Percentiles rank a stretch among this genome's conserved stretches.
These are phyloP conservation scores for Elmis aenea DNA, from an alignment of 2,888 invertebrate genomes.

Conservation along the genomic window DNA sequence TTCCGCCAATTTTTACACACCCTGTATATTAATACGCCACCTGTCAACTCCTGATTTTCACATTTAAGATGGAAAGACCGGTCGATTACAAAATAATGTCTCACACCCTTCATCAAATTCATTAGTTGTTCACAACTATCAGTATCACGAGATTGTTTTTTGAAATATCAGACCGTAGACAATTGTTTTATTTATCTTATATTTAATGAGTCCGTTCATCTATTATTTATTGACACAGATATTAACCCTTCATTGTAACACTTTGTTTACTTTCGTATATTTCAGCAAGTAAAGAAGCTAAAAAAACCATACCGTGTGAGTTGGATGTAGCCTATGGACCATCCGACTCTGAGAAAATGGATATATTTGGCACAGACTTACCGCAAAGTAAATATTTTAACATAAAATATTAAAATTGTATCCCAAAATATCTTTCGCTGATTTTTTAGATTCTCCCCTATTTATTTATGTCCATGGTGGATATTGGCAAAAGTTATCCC, in stretches of 20 bases:
- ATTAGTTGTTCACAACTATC: no score
- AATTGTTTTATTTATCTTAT: no score
- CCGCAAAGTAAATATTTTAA: slow-evolving; percentile 50
- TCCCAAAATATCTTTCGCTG: background rate
- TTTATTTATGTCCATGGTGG: slow-evolving; percentile 84
- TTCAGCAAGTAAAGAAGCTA: slow-evolving; percentile 56
- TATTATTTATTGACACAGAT: no score
- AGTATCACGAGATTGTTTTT: no score
- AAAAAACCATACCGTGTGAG: slow-evolving; percentile 52
- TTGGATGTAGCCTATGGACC: slow-evolving; percentile 64
- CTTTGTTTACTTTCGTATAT: slow-evolving; percentile 22
- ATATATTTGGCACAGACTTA: slow-evolving; percentile 66
- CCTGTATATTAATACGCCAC: no score
- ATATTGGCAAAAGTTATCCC: slow-evolving; percentile 75
- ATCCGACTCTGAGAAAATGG: slow-evolving; percentile 58
- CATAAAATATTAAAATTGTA: background rate
- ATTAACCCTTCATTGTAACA: background rate
- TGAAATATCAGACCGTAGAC: no score
- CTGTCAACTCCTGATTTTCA: no score
- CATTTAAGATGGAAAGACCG: no score
- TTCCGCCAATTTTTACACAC: no score
- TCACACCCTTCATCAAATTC: no score
- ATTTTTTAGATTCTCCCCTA: slow-evolving; percentile 63
- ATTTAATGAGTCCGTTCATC: no score
- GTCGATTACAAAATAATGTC: no score